Base-by-base conservation (phyloP, 2,797 vertebrate genomes). In the Astyanax mexicanus region DNA sequence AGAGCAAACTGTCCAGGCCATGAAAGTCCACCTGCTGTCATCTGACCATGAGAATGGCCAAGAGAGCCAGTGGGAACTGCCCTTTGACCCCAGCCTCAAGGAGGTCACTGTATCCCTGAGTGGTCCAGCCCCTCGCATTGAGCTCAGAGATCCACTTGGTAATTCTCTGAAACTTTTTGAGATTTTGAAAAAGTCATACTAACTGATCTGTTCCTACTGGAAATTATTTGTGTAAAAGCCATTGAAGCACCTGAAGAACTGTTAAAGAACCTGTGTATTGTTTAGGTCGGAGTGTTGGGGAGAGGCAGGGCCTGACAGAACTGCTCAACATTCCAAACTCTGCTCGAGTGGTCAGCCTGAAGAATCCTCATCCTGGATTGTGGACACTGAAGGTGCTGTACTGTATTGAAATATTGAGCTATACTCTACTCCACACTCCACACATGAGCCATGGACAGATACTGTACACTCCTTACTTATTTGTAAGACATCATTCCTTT, bases 101-200 rank as follows among this genome's bases (percentile, higher is more conserved):
- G 96, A 99, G 83, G 95, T 99, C 88, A 98, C 96, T 0, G 92
- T 99, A 82, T 96, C 97, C 0, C 90, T 99, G 69, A 99, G 97
- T 0, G 97, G 97, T 21, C 96, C 96, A 0, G 91, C 92, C 0
- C 97, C 97, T 0, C 85, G 88, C 67, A 95, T 98, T 0, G 90
- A 95, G 88, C 93, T 98, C 75, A 87, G 23, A 1, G 97, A 98
- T 82, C 96, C 97, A 0, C 79, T 93, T 55, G 97, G 97, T 98
- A 92, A 0, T 17, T 49, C 29, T 32, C 29, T 29, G 32, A 5
- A 32, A 32, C 5, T 32, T 32, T 32, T 5, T n/a, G n/a, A n/a
- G n/a, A n/a, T n/a, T n/a, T n/a, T n/a, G n/a, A n/a, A n/a, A n/a
- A n/a, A n/a, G n/a, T n/a, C n/a, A n/a, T n/a, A n/a, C n/a, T n/a